Base-by-base conservation (phyloP, 2,888 invertebrate species). In the Xestia ashworthii region DNA sequence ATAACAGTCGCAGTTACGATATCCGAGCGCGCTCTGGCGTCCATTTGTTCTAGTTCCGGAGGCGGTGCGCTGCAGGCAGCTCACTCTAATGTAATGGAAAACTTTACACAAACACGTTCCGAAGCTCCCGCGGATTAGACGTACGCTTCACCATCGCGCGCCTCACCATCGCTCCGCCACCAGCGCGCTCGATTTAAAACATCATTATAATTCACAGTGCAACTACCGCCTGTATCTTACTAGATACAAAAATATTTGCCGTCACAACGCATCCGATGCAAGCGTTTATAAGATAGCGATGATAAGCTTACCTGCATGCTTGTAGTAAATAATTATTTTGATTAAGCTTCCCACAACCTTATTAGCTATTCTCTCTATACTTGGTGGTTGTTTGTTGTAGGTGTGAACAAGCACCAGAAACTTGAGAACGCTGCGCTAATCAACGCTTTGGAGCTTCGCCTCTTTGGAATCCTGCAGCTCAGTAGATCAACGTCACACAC, bases 1-100 rank as follows among this genome's bases (percentile, higher is more conserved):
- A 95, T 96, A 96, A 95, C 95, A 94, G 94, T 93, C 91, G 93
- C 94, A 93, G 94, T 93, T 93, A 93, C 95, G 94, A 95, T 96
- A 96, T 95, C 95, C 94, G 92, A 92, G 94, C 93, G 92, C 91
- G 88, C 90, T 87, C 86, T 83, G 90, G 86, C 86, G 92, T 92
- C 94, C 95, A 94, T 96, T 96, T 93, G 95, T 96, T 96, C 95
- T 94, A 93, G 94, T 95, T 95, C 91, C 92, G 90, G 89, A 88
- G 91, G 91, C 91, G 87, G 89, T 87, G 84, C 88, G 80, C 86
- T 80, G 83, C 87, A 85, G 87, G 78, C 83, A 86, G 88, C 86
- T 90, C 90, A 89, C 90, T 90, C 92, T 95, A 94, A 95, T 93
- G 94, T 95, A 94, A 95, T 95, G 93, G 94, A 93, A 93, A 95